Percentiles rank a stretch among this genome's conserved stretches.
These are phyloP conservation scores for Daktulosphaira vitifoliae DNA, from an alignment of 1,140 invertebrate genomes.

Conservation along the genomic window DNA sequence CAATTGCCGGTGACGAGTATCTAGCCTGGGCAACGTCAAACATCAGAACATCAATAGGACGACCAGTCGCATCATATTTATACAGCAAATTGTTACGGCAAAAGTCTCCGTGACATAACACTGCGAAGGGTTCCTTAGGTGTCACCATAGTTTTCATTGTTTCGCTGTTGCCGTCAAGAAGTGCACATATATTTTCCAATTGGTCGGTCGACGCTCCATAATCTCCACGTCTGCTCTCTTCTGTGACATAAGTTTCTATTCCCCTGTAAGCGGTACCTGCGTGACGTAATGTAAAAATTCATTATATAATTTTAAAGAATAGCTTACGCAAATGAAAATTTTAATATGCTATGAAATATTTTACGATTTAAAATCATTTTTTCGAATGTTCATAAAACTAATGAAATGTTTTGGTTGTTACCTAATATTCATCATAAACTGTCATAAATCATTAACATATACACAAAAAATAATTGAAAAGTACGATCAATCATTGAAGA, in stretches of 20 bases:
- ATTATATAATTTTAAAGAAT: no score
- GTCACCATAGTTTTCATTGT: neutral
- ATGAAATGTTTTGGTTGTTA: no score
- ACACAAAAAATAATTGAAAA: no score
- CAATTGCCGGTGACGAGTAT: constrained; percentile 43
- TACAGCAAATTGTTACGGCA: constrained; percentile 51
- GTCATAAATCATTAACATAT: no score
- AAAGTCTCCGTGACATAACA: constrained; percentile 50
- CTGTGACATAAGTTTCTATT: neutral
- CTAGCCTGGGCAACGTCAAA: constrained; percentile 44
- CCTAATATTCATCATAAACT: no score
- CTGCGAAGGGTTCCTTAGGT: constrained; percentile 43
- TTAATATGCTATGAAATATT: no score
- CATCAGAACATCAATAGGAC: constrained; percentile 40
- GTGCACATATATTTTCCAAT: neutral
- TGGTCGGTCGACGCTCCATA: neutral
- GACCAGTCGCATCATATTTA: constrained; percentile 40
- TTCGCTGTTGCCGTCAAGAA: neutral
- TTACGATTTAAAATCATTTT: no score
- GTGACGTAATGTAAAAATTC: neutral
- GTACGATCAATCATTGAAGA: no score
- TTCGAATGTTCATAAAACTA: no score
- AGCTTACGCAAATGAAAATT: no score
- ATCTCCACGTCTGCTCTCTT: neutral
- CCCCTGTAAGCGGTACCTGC: constrained; percentile 7